phyloP scores from a whole-genome alignment of 2,888 invertebrate genomes.

The Andrena dorsata region DNA sequence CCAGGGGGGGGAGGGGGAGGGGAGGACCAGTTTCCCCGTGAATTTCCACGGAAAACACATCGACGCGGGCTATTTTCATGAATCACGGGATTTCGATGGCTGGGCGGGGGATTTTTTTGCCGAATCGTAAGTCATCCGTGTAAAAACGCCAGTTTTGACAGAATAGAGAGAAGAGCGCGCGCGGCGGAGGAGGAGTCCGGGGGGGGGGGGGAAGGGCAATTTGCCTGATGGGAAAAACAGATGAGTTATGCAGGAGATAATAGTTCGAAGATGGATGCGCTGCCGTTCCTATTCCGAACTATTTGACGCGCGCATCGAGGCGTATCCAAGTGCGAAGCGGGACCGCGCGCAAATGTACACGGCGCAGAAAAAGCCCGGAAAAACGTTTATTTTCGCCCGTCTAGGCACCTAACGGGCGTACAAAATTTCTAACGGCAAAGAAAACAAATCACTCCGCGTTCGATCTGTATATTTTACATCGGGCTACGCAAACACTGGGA shows the following conservation, averaged over 20 bases:
- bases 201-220: constrained; percentile 49
- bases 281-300: constrained; percentile 53
- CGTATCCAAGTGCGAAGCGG: constrained; percentile 11
- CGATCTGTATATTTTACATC: constrained; percentile 73
- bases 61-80: constrained; percentile 48
- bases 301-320: constrained; percentile 55
- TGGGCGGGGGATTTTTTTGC: constrained; percentile 19
- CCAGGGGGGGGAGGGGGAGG: neutral
- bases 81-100: constrained; percentile 58
- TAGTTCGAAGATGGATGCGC: constrained; percentile 66
- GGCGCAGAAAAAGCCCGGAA: constrained; percentile 59
- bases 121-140: constrained; percentile 59
- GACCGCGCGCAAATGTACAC: constrained; percentile 8
- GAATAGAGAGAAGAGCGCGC: constrained; percentile 47
- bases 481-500: constrained; percentile 66
- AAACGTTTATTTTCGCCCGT: constrained; percentile 72
- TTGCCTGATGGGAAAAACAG: constrained; percentile 70
- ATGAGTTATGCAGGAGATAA: constrained; percentile 71
- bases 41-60: neutral
- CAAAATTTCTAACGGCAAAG: constrained; percentile 72
- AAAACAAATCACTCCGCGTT: constrained; percentile 73
- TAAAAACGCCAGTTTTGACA: constrained; percentile 59
- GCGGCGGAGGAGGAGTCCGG: neutral
- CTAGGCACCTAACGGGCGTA: constrained; percentile 64
- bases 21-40: neutral